These are phyloP conservation scores for Perognathus longimembris DNA, from an alignment of 2,113 vertebrate genomes.

Conservation along the genomic window DNA sequence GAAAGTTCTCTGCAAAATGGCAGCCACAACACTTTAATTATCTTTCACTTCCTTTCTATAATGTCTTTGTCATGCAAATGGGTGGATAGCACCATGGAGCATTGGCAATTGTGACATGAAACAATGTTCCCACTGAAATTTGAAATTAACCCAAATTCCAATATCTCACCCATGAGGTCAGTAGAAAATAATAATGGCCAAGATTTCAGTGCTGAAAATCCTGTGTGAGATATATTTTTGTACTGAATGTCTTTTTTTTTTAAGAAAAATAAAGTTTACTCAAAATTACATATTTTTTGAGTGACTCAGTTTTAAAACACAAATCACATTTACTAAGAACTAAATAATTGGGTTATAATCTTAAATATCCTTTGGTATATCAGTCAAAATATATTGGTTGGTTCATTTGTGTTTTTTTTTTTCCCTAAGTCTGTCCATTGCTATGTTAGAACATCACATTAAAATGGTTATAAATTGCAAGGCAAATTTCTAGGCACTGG, in stretches of 20 bases:
- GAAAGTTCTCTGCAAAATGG: slow-evolving; percentile 54
- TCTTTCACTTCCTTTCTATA: background rate
- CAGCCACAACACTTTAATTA: background rate
- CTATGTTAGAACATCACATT: background rate
- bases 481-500: no score
- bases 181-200: background rate
- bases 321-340: background rate
- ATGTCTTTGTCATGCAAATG: background rate
- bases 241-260: background rate
- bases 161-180: background rate
- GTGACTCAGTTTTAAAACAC: background rate
- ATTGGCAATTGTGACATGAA: background rate
- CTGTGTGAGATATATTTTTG: background rate
- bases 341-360: background rate
- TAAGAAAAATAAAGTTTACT: background rate
- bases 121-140: background rate
- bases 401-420: background rate
- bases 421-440: slow-evolving; percentile 14
- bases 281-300: background rate
- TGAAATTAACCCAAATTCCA: background rate
- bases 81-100: background rate
- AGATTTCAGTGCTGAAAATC: background rate
- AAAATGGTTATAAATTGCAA: slow-evolving; percentile 35
- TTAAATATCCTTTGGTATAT: background rate
- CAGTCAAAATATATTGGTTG: background rate